Percentiles rank a stretch among this genome's conserved stretches.
phyloP scores from a whole-genome alignment of 2,113 vertebrate species.

The Oreotragus oreotragus region DNA sequence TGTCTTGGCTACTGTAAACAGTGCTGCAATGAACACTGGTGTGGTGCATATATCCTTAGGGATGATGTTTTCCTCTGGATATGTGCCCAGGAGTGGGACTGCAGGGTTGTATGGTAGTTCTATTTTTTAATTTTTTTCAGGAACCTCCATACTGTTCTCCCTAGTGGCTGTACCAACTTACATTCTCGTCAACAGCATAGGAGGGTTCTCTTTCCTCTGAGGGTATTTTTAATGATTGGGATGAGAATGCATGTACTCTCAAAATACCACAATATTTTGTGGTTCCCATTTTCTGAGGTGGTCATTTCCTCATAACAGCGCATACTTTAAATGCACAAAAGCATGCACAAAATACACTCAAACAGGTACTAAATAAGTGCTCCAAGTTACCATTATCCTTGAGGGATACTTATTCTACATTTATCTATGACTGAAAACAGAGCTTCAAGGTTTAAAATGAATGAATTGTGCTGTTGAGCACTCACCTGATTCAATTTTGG shows the following conservation, averaged over 20 bases:
- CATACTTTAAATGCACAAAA: background rate
- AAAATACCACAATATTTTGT: background rate
- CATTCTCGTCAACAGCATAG: background rate
- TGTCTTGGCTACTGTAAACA: background rate
- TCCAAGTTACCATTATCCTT: background rate
- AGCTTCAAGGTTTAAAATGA: background rate
- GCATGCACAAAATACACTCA: background rate
- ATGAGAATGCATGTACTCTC: background rate
- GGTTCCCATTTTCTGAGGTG: background rate
- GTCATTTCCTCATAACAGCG: background rate
- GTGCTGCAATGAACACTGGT: background rate
- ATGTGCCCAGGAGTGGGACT: background rate
- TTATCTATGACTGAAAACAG: background rate
- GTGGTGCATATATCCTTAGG: background rate
- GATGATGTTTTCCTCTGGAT: background rate
- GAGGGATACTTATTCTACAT: background rate
- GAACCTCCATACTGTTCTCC: background rate
- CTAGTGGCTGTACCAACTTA: background rate
- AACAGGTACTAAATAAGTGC: background rate
- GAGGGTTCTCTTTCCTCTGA: background rate
- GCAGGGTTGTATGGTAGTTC: background rate
- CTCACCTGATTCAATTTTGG: slow-evolving; percentile 95
- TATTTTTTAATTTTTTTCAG: background rate
- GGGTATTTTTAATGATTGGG: background rate
- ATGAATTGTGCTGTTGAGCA: background rate